Percentiles rank a stretch among this genome's conserved stretches.
These are phyloP conservation scores for Alces alces DNA, from an alignment of 2,113 vertebrate species.

Conservation along the genomic window DNA sequence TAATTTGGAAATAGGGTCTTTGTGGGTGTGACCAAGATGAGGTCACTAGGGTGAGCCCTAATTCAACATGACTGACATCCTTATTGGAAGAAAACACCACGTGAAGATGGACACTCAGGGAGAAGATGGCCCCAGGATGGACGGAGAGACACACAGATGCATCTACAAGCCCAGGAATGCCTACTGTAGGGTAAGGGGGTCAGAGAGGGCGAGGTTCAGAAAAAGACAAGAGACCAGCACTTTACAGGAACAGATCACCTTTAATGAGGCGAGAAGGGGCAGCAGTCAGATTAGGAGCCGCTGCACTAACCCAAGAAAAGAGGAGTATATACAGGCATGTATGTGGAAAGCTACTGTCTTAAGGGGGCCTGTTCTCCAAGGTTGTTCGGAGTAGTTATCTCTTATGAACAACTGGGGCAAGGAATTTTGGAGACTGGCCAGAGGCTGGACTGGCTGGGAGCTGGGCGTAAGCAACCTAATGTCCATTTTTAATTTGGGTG, in stretches of 20 bases:
- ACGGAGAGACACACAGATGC: background rate
- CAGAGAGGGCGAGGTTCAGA: background rate
- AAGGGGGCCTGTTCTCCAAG: background rate
- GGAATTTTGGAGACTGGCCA: background rate
- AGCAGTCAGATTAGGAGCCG: background rate
- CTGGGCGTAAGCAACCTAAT: background rate
- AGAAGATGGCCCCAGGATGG: background rate
- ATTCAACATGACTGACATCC: background rate
- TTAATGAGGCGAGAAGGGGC: background rate
- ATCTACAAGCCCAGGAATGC: background rate
- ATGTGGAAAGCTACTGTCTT: background rate
- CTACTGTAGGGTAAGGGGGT: background rate
- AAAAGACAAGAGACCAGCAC: accelerated
- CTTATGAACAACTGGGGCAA: background rate
- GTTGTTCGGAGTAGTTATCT: background rate
- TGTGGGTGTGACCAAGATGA: background rate
- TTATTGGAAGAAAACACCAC: background rate
- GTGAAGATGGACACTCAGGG: background rate
- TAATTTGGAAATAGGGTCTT: background rate
- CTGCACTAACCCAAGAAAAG: background rate
- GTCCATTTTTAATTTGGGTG: background rate
- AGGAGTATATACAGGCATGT: background rate
- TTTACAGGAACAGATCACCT: background rate
- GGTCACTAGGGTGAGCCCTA: background rate
- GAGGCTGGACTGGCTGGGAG: background rate